These are phyloP conservation scores for Monochamus alternatus DNA, from an alignment of 2,888 invertebrate genomes.

Conservation along the genomic window DNA sequence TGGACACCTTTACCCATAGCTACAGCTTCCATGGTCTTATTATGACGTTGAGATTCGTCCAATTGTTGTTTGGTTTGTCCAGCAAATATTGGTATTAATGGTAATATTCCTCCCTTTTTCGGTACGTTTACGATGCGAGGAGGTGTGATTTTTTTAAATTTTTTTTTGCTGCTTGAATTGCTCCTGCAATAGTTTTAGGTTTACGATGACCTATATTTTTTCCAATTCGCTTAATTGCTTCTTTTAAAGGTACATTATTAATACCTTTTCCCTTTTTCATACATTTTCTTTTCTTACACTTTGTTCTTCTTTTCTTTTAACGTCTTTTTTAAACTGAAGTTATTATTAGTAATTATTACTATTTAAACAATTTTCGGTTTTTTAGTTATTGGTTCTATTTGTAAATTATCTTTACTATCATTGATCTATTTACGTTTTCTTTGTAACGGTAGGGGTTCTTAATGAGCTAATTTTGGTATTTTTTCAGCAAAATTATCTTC, in stretches of 20 bases:
- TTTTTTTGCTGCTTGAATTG: constrained; percentile 15
- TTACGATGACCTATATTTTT: constrained; percentile 17
- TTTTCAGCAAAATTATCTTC: background rate
- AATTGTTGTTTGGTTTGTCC: constrained; percentile 51
- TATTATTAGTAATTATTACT: too few relatives aligned
- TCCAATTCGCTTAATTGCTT: constrained; percentile 23
- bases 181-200: constrained; percentile 14
- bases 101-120: constrained; percentile 22
- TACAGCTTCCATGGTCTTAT: constrained; percentile 53
- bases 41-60: constrained; percentile 55
- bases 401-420: background rate
- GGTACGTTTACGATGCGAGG: constrained; percentile 23
- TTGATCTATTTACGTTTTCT: background rate
- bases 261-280: background rate
- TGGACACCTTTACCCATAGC: constrained; percentile 44
- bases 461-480: background rate
- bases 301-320: background rate
- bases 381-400: constrained; percentile 19
- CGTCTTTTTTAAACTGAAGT: background rate
- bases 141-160: constrained; percentile 26
- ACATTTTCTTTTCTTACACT: background rate
- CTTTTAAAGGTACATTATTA: background rate
- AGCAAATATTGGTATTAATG: constrained; percentile 49
- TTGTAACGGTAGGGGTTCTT: background rate
- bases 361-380: too few relatives aligned